Evolutionary conservation across 2,888 invertebrate genomes (phyloP).

Genomic region (Leptogaster cylindrica): DNA sequence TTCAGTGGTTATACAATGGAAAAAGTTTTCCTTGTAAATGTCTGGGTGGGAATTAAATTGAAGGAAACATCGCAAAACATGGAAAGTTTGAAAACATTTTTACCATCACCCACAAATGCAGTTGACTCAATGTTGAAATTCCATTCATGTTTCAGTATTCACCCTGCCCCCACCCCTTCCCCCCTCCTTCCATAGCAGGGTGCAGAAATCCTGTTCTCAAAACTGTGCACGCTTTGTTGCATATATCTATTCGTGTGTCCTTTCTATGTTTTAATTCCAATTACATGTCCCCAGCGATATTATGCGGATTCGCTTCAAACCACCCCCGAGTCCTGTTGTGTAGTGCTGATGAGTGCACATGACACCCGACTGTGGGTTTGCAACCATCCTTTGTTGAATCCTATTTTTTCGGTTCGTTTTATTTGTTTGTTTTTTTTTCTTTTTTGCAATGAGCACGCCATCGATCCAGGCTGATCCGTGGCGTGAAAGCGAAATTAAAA

Average conservation of each 20-base stretch:
- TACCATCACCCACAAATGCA: constrained; percentile 33
- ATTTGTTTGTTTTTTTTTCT: not conserved
- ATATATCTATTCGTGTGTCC: constrained; percentile 23
- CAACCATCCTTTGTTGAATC: constrained; percentile 2
- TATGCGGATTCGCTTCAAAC: constrained; percentile 32
- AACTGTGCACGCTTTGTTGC: constrained; percentile 2
- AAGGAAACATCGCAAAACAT: constrained; percentile 43
- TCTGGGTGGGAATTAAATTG: constrained; percentile 44
- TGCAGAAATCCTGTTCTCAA: no score
- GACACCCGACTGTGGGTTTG: constrained; percentile 10
- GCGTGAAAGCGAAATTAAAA: constrained; percentile 41
- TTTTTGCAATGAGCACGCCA: not conserved
- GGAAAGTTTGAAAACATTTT: constrained; percentile 44
- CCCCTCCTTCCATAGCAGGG: not conserved
- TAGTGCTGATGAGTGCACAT: constrained; percentile 28
- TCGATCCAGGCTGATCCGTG: constrained; percentile 34
- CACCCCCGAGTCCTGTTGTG: not conserved
- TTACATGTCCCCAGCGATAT: constrained; percentile 42
- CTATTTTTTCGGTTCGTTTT: constrained; percentile 9
- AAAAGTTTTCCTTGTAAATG: constrained; percentile 43
- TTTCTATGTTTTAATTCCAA: constrained; percentile 43
- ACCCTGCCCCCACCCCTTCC: not conserved
- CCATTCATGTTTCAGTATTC: constrained; percentile 18
- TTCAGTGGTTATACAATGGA: not conserved
- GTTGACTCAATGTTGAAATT: constrained; percentile 36